Evolutionary conservation across 2,888 invertebrate species (phyloP).

Genomic region (Salpingus planirostris): DNA sequence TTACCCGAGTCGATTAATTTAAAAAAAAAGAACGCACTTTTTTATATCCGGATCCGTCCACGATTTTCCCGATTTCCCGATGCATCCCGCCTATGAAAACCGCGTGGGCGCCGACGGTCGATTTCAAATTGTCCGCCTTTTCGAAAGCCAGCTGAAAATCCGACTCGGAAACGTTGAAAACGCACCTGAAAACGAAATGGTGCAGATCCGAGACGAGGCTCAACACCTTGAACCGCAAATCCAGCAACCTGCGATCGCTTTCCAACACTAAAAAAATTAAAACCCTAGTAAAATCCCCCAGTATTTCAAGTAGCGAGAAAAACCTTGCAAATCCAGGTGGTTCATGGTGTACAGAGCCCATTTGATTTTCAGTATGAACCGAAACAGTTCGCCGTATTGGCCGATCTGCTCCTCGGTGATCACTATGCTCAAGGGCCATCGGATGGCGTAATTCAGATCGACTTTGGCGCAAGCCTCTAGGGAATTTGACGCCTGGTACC

Average conservation of each 20-base stretch:
- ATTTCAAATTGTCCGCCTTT: conserved; percentile 32
- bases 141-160: conserved; percentile 34
- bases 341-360: conserved; percentile 37
- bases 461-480: conserved; percentile 27
- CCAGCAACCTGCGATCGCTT: conserved; percentile 14
- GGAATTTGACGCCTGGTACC: conserved; percentile 25
- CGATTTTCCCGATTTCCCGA: no score
- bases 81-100: no score
- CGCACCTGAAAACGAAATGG: conserved; percentile 35
- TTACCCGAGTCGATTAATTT: no score
- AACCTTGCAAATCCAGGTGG: conserved; percentile 32
- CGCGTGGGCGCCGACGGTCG: conserved; percentile 29
- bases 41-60: no score
- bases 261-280: conserved; percentile 3
- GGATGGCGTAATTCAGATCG: conserved; percentile 27
- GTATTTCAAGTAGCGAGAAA: neutral
- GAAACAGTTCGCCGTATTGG: conserved; percentile 34
- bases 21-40: no score
- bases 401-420: conserved; percentile 29
- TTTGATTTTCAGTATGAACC: conserved; percentile 35
- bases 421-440: conserved; percentile 38
- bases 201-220: conserved; percentile 34
- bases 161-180: conserved; percentile 25
- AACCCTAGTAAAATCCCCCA: no score
- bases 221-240: conserved; percentile 30